Percentiles rank a stretch among this genome's conserved stretches.
Conservation (phyloP, 2,113 vertebrate genomes). For the Sturnus vulgaris region DNA sequence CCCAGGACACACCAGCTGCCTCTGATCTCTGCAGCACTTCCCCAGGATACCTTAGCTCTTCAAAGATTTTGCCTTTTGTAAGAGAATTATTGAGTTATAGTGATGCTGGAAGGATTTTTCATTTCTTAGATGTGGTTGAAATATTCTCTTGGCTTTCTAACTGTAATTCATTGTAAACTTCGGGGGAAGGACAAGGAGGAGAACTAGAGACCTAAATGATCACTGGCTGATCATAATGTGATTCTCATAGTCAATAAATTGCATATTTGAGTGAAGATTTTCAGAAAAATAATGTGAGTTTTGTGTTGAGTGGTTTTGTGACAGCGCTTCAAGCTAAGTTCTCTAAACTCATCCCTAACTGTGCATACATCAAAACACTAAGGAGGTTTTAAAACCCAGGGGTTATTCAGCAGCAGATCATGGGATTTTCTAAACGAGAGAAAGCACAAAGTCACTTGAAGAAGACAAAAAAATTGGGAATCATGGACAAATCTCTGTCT, state of each 20-base stretch:
- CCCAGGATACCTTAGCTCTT: background rate
- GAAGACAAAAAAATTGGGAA: background rate
- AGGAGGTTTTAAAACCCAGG: background rate
- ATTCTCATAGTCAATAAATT: background rate
- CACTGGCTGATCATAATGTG: background rate
- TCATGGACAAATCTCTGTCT: background rate
- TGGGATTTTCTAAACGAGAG: background rate
- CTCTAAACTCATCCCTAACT: background rate
- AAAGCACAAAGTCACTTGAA: background rate
- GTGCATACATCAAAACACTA: background rate
- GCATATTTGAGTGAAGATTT: background rate
- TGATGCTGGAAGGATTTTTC: background rate
- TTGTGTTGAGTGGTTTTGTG: background rate
- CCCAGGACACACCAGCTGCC: background rate
- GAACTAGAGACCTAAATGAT: background rate
- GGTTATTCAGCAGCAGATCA: background rate
- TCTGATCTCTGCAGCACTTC: background rate
- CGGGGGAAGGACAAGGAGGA: background rate
- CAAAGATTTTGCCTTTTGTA: background rate
- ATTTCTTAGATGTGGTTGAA: background rate
- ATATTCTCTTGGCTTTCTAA: background rate
- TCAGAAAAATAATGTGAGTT: background rate
- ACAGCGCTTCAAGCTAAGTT: background rate
- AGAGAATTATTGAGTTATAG: background rate
- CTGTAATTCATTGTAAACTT: background rate